These are phyloP conservation scores for Poeciliopsis gracilis DNA, from an alignment of 2,797 vertebrate genomes.

Conservation along the genomic window DNA sequence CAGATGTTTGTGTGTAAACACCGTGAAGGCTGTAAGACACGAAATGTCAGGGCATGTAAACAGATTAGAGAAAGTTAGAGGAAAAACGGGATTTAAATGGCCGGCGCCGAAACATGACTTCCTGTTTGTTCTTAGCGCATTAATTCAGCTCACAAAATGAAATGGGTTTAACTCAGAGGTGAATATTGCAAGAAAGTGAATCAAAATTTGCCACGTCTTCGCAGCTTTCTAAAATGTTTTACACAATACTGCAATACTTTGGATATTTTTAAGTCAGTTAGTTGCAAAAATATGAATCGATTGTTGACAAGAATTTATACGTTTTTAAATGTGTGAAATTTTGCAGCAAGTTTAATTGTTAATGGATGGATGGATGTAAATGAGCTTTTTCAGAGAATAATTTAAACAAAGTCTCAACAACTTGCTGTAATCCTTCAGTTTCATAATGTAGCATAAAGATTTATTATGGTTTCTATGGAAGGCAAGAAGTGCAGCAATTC, in stretches of 20 bases:
- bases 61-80: slow-evolving; percentile 25
- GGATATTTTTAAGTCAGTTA: not conserved
- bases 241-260: not conserved
- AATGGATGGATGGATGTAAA: not conserved
- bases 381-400: not conserved
- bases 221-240: not conserved
- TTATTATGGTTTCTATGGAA: not conserved
- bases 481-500: not conserved
- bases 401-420: not conserved
- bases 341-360: not conserved
- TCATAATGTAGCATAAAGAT: not conserved
- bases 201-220: not conserved
- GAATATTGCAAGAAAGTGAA: not conserved
- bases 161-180: slow-evolving; percentile 19
- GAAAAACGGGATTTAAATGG: not conserved
- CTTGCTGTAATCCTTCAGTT: not conserved
- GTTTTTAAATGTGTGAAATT: not conserved
- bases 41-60: slow-evolving; percentile 35
- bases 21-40: slow-evolving; percentile 9
- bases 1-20: slow-evolving; percentile 37
- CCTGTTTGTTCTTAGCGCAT: slow-evolving; percentile 24
- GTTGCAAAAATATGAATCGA: not conserved
- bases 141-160: slow-evolving; percentile 31
- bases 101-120: slow-evolving; percentile 22
- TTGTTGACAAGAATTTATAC: not conserved